Base-by-base conservation (phyloP, 2,113 vertebrate species). In the Sphaerodactylus townsendi region DNA sequence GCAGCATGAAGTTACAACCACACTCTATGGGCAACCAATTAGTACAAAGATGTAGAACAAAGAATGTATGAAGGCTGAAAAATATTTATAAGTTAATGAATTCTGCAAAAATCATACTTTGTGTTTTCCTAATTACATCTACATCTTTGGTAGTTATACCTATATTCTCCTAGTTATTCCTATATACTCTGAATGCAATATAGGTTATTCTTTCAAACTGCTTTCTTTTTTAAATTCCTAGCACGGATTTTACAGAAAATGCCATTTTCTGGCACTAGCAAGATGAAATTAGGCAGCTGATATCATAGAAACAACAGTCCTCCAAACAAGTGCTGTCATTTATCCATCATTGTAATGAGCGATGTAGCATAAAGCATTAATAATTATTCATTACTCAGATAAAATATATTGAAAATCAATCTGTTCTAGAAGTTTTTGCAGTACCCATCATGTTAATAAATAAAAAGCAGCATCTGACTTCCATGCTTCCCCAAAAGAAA, bases 211-310 rank as follows among this genome's bases (percentile, higher is more conserved):
- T 84, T 75, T 85, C 86, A 91, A 90, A 59, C 48, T 11, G 10
- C 70, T 10, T 88, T 33, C 85, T 91, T 86, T 91, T 86, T 69
- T 84, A 28, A 86, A 81, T 82, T 90, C 89, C 86, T 79, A 53
- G 79, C 62, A 80, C 37, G 46, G 9, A 85, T 76, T 91, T 89
- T 72, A 79, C 46, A 71, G 85, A 74, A 88, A 81, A 73, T 59
- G 53, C 73, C 0, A 91, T 91, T 93, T 92, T 78, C 44, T 80
- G 78, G 79, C 10, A 81, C n/a, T 72, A 77, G 64, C 65, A 78
- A 41, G 50, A 91, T 93, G 72, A 91, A 53, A 92, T 87, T 87
- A 91, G 81, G 73, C 81, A 78, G 5, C 4, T 87, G 82, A 68
- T 78, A 78, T 78, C 39, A 84, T 68, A 82, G 85, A 53, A 84